Evolutionary conservation across 2,888 invertebrate species (phyloP), one percentile per base, ranked within the genome.

Genomic region (Trimorus sp.): DNA sequence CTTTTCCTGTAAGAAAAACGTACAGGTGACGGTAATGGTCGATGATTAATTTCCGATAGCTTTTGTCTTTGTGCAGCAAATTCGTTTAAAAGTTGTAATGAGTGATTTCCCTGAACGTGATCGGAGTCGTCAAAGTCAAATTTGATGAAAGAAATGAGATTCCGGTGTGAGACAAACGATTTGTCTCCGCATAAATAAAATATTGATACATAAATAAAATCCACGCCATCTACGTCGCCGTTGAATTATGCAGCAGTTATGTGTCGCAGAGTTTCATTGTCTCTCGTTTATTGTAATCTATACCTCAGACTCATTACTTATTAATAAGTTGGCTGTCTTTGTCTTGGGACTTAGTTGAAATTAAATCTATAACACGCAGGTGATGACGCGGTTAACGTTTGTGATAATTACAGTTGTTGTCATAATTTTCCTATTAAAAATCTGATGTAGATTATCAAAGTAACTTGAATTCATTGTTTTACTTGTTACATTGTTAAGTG

Each of bases 121-220:
- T 26, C n/a, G 16, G 73, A 66, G 62, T 77, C n/a, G 26, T 65
- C 63, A 71, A 70, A 77, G 45, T 62, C n/a, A 48, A 68, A 45
- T 45, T 58, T 69, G 69, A 69, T 69, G 66, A 66, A 53, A 78
- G 65, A 70, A 73, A 66, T 53, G 38, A 78, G 60, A 66, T 68
- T 62, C 79, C 62, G 53, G 37, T 68, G 60, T 7, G 48, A 79
- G 68, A 68, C 79, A 62, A 79, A 73, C 70, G 73, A 73, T 73
- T 73, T 79, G 79, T 79, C 79, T 79, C 79, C 73, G 26, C 26
- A 26, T 26, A 26, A 26, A 26, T 26, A 26, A 26, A 62, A 66
- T 49, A 70, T 75, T 79, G 74, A 62, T 53, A 79, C 74, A 69
- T 74, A 75, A 74, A 79, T 79, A 79, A 79, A 74, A 75, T 74